Conservation (phyloP, 2,797 vertebrate species). For the Gephyroberyx darwinii region DNA sequence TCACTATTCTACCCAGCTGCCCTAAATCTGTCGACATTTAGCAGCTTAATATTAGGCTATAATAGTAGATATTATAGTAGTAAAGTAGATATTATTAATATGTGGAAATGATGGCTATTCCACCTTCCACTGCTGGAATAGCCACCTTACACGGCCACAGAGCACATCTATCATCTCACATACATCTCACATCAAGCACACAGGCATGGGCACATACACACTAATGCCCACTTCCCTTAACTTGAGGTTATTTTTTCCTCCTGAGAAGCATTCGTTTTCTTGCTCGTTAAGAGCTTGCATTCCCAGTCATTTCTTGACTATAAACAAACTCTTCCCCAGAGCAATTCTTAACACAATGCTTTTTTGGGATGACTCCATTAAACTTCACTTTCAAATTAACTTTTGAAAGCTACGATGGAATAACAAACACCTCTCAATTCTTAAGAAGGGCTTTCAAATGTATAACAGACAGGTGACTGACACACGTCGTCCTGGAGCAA, state of each 20-base stretch:
- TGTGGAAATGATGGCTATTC: background rate
- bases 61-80: too few relatives aligned
- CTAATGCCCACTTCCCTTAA: slow-evolving; percentile 21
- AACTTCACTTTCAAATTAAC: slow-evolving; percentile 40
- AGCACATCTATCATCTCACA: background rate
- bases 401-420: slow-evolving; percentile 27
- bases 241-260: slow-evolving; percentile 28
- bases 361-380: slow-evolving; percentile 34
- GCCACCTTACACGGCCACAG: too few relatives aligned
- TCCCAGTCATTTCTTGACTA: slow-evolving; percentile 51
- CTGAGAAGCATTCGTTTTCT: slow-evolving; percentile 45
- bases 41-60: background rate
- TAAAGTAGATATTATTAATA: background rate
- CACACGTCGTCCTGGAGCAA: slow-evolving; percentile 16
- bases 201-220: background rate
- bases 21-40: background rate
- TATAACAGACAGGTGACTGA: slow-evolving; percentile 27
- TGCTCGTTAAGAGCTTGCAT: slow-evolving; percentile 61
- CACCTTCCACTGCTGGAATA: too few relatives aligned
- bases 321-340: slow-evolving; percentile 65
- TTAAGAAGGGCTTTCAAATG: background rate
- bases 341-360: slow-evolving; percentile 39
- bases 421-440: slow-evolving; percentile 25
- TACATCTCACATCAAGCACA: background rate
- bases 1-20: too few relatives aligned